Evolutionary conservation across 1,140 invertebrate genomes (phyloP).

Genomic region (Phenacoccus solenopsis): DNA sequence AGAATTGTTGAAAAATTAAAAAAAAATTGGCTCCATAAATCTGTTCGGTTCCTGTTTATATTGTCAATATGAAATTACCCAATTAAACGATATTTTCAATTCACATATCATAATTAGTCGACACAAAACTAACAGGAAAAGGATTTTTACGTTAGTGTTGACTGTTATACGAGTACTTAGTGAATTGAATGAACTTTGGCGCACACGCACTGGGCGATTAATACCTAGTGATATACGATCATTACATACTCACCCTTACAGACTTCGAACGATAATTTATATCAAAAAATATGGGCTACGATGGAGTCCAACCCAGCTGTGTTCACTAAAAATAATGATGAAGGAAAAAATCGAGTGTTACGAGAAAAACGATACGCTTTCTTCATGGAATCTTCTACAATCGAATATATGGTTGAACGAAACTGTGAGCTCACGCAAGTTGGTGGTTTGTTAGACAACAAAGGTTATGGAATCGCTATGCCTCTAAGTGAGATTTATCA

Average conservation of each 20-base stretch:
- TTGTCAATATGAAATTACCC: no score
- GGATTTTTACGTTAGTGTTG: no score
- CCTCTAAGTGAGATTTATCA: slow-evolving; percentile 59
- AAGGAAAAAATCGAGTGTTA: slow-evolving; percentile 72
- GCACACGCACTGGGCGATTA: no score
- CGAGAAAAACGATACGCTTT: slow-evolving; percentile 62
- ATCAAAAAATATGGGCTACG: slow-evolving; percentile 62
- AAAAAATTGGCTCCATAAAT: no score
- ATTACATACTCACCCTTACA: slow-evolving; percentile 24
- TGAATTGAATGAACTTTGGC: no score
- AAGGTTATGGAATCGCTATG: slow-evolving; percentile 68
- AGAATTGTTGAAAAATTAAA: no score
- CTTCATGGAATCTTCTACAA: slow-evolving; percentile 73
- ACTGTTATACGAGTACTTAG: no score
- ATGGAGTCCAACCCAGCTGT: slow-evolving; percentile 72
- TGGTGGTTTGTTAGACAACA: slow-evolving; percentile 62
- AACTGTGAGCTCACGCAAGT: slow-evolving; percentile 69
- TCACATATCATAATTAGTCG: no score
- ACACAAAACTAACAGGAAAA: no score
- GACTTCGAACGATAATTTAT: slow-evolving; percentile 55
- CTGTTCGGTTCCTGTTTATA: no score
- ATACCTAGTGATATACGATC: no score
- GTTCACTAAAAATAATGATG: slow-evolving; percentile 62
- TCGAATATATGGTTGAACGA: slow-evolving; percentile 62
- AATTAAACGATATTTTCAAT: no score